A percentile compares a stretch with the other conserved stretches of the same genome.
Evolutionary conservation across 2,797 vertebrate species (phyloP).

Genomic region (Cuculus canorus): DNA sequence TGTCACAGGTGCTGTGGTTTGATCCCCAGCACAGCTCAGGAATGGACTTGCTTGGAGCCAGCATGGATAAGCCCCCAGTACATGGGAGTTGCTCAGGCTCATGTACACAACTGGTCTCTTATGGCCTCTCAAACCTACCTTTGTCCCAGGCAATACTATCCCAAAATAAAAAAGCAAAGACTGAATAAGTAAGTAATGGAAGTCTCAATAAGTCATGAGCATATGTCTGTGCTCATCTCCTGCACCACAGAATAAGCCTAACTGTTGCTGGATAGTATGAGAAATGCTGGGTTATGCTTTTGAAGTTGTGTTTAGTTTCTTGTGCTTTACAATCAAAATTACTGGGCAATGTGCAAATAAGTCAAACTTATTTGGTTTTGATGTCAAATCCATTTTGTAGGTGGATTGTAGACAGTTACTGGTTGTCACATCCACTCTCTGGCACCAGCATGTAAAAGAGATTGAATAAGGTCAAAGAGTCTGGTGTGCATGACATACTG

Average conservation of each 20-base stretch:
- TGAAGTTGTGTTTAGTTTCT: background rate
- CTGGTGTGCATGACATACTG: background rate
- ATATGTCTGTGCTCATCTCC: background rate
- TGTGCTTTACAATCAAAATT: background rate
- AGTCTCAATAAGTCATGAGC: background rate
- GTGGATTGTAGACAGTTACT: background rate
- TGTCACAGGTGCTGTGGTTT: background rate
- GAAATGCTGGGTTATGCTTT: background rate
- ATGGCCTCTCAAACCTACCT: background rate
- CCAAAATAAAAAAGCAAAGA: background rate
- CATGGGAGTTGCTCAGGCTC: rapidly evolving
- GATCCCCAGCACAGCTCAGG: background rate
- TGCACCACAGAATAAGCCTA: background rate
- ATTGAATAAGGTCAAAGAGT: background rate
- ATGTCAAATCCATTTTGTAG: background rate
- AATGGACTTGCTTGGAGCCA: background rate
- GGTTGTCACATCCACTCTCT: background rate
- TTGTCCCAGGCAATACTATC: background rate
- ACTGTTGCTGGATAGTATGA: background rate
- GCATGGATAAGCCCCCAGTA: rapidly evolving
- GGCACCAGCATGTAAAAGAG: background rate
- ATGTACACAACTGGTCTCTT: background rate
- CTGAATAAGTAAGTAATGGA: background rate
- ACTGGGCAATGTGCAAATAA: background rate
- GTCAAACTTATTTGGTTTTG: background rate